Base-by-base conservation (phyloP, 2,797 vertebrate genomes). In the Eurystomus glaucurus region DNA sequence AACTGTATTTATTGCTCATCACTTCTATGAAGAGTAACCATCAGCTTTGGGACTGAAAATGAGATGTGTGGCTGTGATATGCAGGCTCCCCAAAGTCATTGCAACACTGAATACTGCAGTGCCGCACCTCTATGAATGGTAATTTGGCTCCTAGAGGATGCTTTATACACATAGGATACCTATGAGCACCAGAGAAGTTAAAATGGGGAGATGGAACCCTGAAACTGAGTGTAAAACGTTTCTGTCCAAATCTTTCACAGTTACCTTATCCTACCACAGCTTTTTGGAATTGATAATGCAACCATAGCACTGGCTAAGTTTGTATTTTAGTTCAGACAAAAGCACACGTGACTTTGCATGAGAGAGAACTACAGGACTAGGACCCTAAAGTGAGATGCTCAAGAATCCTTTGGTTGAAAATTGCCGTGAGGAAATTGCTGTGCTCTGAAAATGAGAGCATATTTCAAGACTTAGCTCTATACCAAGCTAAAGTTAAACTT, bases 71-170 rank as follows among this genome's bases (percentile, higher is more conserved):
- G 25, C 46, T 72, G 58, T 18, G 50, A 52, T 48, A 11, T 18
- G 9, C 37, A 69, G 45, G 41, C 3, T 90, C 37, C 45, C 17
- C 41, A 33, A 41, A 89, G 41, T 33, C 55, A 41, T 33, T 54
- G 37, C 8, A 52, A 70, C 19, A 33, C 7, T 0, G 0, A 58
- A 19, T 3, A 3, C 37, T 33, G 11, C 70, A 48, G 14, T 16
- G 31, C 14, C 62, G 35, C 48, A 72, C 46, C 48, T 74, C 37
- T 46, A 1, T 16, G 11, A 58, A 29, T 10, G 35, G 6, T 3
- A 41, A 69, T 54, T 61, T 54, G 22, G 20, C 29, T 92, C 55
- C 54, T 33, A 22, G 57, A 62, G 22, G 37, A 41, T 9, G 5
- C 45, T 76, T 91, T 88, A 78, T 25, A 57, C 23, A 76, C 16